Evolutionary conservation across 2,113 vertebrate species (phyloP), one percentile per base, ranked within the genome.

Genomic region (Caloenas nicobarica): DNA sequence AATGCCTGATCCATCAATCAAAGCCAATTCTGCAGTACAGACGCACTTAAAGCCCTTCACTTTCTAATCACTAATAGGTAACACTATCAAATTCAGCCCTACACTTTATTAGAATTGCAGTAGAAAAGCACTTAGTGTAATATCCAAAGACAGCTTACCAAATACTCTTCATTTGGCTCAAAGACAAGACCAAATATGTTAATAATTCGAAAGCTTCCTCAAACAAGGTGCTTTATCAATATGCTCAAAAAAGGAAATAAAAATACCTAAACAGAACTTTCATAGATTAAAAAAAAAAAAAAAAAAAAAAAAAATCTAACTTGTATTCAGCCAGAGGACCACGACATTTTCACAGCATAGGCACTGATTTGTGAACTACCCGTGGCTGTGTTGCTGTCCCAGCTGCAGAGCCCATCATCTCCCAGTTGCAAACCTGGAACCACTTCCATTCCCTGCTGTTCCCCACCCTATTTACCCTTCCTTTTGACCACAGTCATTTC

Each of bases 1-100:
- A 90, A 83, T 46, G 69, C 64, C 33, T 10, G 15, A 61, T 84
- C 89, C 71, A 91, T 91, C 90, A 88, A 73, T 83, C 93, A 83
- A 71, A 96, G 77, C 38, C 12, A 85, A 28, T 48, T 91, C 71
- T 57, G 51, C 44, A 26, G 29, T 40, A 80, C 53, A 78, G 79
- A 73, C 2, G 5, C 74, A 66, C 50, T 61, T 68, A 94, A 81
- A 96, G 93, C 90, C 69, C 44, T 91, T 86, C 33, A 25, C 72
- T 84, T 81, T 54, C 48, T 82, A 83, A 86, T 91, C 91, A 84
- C 68, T 70, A 83, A 80, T 9, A 83, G 81, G 68, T 62, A 90
- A 93, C 89, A 56, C 92, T 60, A 93, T 79, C 89, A 94, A 95
- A 95, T 82, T 71, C 95, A 92, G 81, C n/a, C 89, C 57, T 92